Percentiles rank a stretch among this genome's conserved stretches.
phyloP scores from a whole-genome alignment of 2,888 invertebrate species.

The Sphaerophoria taeniata region DNA sequence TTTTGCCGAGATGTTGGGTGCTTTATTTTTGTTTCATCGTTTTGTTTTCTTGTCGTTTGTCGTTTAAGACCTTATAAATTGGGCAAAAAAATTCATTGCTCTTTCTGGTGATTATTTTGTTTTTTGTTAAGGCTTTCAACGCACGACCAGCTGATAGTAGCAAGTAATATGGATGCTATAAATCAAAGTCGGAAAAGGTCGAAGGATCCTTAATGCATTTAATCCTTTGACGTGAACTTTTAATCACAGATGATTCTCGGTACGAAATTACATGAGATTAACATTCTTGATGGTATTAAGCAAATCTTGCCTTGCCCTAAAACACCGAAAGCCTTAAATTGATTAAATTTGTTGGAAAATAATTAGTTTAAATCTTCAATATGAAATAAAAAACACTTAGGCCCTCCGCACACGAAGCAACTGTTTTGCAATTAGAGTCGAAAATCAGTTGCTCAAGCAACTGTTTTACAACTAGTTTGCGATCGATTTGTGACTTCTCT shows the following conservation, averaged over 20 bases:
- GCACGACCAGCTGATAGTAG: neutral
- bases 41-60: slow-evolving; percentile 8
- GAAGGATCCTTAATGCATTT: slow-evolving; percentile 18
- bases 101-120: too few species aligned
- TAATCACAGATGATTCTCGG: slow-evolving; percentile 21
- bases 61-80: slow-evolving; percentile 33
- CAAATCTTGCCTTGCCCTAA: neutral
- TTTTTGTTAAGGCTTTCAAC: neutral
- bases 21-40: slow-evolving; percentile 7
- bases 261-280: slow-evolving; percentile 4
- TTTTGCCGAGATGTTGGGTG: slow-evolving; percentile 18
- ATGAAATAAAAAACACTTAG: too few species aligned
- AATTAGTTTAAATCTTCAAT: too few species aligned
- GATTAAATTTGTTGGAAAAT: neutral
- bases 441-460: too few species aligned
- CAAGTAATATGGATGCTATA: slow-evolving; percentile 5
- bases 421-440: too few species aligned
- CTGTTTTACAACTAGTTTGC: too few species aligned
- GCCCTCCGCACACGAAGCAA: too few species aligned
- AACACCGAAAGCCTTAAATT: neutral
- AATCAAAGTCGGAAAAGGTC: slow-evolving; percentile 18
- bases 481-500: too few species aligned
- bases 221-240: slow-evolving; percentile 24
- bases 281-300: neutral
- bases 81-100: slow-evolving; percentile 30